These are phyloP conservation scores for Vicugna pacos DNA, from an alignment of 2,113 vertebrate genomes.

Conservation along the genomic window DNA sequence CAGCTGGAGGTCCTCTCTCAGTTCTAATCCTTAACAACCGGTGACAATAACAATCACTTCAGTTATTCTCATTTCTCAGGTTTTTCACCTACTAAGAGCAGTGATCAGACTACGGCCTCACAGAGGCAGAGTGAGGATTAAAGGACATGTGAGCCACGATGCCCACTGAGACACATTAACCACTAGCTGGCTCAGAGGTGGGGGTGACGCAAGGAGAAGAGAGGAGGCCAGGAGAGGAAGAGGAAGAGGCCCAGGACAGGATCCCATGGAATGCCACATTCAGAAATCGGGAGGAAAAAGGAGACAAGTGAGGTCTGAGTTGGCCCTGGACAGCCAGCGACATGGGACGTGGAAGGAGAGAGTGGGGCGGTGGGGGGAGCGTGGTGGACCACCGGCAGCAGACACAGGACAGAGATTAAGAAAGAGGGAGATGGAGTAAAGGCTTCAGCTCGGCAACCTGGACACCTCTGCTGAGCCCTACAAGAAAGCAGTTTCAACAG, in stretches of 20 bases:
- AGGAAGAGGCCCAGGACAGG: neutral
- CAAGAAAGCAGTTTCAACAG: neutral
- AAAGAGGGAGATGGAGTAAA: neutral
- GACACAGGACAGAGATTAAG: neutral
- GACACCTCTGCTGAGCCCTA: neutral
- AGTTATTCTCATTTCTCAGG: neutral
- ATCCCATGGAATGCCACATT: neutral
- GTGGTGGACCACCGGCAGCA: rapidly evolving
- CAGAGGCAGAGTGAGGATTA: neutral
- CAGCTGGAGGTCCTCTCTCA: neutral
- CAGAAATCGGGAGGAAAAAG: neutral
- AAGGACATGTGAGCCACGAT: neutral
- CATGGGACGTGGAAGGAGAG: neutral
- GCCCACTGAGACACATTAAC: neutral
- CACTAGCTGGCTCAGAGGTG: neutral
- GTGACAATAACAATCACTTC: neutral
- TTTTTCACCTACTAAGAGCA: neutral
- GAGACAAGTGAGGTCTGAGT: neutral
- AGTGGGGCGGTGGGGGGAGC: neutral
- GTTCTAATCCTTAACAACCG: neutral
- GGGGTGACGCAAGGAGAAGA: neutral
- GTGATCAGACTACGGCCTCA: neutral
- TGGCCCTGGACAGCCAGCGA: neutral
- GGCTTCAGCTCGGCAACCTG: neutral
- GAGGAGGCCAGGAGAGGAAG: neutral